Percentiles rank a stretch among this genome's conserved stretches.
phyloP scores from a whole-genome alignment of 35 echinoderm and acorn worm genomes.

The Eucidaris tribuloides region DNA sequence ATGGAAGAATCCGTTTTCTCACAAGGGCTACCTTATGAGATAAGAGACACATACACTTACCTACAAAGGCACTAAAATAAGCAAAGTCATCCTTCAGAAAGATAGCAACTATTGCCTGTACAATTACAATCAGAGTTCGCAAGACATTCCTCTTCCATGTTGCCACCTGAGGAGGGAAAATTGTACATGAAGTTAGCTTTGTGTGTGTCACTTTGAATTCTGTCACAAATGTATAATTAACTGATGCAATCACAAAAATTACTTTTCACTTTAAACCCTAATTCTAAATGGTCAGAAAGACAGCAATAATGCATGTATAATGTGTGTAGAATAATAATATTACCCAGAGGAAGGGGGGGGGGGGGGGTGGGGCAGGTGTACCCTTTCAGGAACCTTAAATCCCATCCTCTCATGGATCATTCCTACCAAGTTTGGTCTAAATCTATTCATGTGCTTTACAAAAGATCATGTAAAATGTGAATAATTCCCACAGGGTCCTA shows the following conservation, averaged over 20 bases:
- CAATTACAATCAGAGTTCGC: conserved; percentile 46
- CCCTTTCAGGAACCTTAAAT: no score
- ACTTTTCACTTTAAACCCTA: not conserved
- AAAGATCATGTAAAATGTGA: no score
- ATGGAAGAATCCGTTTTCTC: no score
- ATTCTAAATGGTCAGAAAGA: not conserved
- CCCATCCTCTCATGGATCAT: no score
- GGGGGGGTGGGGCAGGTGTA: not conserved
- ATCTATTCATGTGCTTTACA: no score
- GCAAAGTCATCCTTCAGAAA: conserved; percentile 68
- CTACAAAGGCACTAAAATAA: conserved; percentile 75
- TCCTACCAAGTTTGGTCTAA: no score
- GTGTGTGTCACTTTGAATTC: no score
- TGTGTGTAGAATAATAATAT: not conserved
- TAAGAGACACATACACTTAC: conserved; percentile 62
- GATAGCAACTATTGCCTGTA: conserved; percentile 54
- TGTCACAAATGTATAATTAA: not conserved
- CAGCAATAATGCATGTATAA: no score
- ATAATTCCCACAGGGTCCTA: no score
- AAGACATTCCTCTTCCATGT: conserved; percentile 68
- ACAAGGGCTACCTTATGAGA: no score
- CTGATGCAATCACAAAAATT: not conserved
- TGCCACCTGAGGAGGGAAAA: conserved; percentile 47
- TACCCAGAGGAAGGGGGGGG: not conserved
- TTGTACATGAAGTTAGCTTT: no score